Conservation (phyloP, 2,888 invertebrate species). For the Apodemia mormo region DNA sequence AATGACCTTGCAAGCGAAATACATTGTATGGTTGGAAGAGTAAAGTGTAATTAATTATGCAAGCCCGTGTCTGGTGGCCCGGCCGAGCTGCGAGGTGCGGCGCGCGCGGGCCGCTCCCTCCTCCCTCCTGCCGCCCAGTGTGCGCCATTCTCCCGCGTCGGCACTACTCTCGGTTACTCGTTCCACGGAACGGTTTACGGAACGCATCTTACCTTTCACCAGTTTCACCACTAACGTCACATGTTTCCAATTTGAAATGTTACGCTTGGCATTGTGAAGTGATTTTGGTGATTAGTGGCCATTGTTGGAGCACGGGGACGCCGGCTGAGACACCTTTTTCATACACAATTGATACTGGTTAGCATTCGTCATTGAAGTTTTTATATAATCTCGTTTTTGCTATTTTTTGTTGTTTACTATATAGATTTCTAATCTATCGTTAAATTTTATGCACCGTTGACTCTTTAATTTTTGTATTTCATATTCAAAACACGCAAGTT, state of each 20-base stretch:
- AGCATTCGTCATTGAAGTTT: slow-evolving; percentile 53
- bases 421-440: not conserved
- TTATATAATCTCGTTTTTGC: slow-evolving; percentile 43
- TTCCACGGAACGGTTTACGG: slow-evolving; percentile 67
- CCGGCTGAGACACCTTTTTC: slow-evolving; percentile 59
- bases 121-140: slow-evolving; percentile 62
- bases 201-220: slow-evolving; percentile 77
- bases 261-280: slow-evolving; percentile 70
- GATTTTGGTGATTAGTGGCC: slow-evolving; percentile 76
- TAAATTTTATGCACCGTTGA: slow-evolving; percentile 3
- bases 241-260: slow-evolving; percentile 62
- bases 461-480: slow-evolving; percentile 8
- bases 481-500: not conserved
- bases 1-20: slow-evolving; percentile 74
- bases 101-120: slow-evolving; percentile 38
- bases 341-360: slow-evolving; percentile 55
- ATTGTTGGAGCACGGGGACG: slow-evolving; percentile 51
- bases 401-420: slow-evolving; percentile 25
- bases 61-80: slow-evolving; percentile 70
- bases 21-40: slow-evolving; percentile 54
- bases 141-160: slow-evolving; percentile 76
- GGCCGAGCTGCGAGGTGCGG: slow-evolving; percentile 44
- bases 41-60: slow-evolving; percentile 73
- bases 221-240: slow-evolving; percentile 74
- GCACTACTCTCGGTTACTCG: slow-evolving; percentile 70